phyloP scores from a whole-genome alignment of 1,140 invertebrate species.

The Colletes gigas region DNA sequence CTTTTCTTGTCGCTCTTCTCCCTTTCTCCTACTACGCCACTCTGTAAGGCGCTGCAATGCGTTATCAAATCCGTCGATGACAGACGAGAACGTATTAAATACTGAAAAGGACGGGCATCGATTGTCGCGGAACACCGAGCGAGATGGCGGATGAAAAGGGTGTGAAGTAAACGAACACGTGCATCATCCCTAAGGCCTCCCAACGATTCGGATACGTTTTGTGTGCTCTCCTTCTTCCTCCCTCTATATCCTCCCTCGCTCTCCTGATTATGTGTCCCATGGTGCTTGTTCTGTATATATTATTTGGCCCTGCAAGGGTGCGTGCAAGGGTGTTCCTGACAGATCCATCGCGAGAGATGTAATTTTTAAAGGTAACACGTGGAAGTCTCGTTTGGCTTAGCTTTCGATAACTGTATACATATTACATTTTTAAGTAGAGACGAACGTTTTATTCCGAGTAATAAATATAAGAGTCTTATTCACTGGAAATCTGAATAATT shows the following conservation, averaged over 20 bases:
- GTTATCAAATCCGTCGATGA: constrained; percentile 65
- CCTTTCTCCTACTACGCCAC: background rate
- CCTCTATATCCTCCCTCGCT: background rate
- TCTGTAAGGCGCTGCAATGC: constrained; percentile 28
- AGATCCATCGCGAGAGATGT: constrained; percentile 10
- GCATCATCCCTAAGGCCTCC: constrained; percentile 18
- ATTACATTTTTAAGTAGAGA: too few species aligned
- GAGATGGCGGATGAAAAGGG: constrained; percentile 46
- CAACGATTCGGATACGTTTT: constrained; percentile 6
- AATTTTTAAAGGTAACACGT: constrained; percentile 24
- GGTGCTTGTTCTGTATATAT: constrained; percentile 28
- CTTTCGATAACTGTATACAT: background rate
- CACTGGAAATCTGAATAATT: too few species aligned
- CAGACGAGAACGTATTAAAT: constrained; percentile 67
- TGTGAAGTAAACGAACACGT: constrained; percentile 46
- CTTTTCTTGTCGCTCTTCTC: constrained; percentile 43
- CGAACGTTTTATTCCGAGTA: too few species aligned
- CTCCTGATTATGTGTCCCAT: constrained; percentile 34
- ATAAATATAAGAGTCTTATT: too few species aligned
- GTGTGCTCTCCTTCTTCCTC: background rate
- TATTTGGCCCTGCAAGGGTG: constrained; percentile 5
- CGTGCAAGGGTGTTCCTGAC: constrained; percentile 24
- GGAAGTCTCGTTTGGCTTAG: too few species aligned
- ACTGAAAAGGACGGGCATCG: constrained; percentile 64
- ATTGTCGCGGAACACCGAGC: constrained; percentile 53